Evolutionary conservation across 2,797 vertebrate genomes (phyloP), one percentile per base, ranked within the genome.

Genomic region (Sciaenops ocellatus): DNA sequence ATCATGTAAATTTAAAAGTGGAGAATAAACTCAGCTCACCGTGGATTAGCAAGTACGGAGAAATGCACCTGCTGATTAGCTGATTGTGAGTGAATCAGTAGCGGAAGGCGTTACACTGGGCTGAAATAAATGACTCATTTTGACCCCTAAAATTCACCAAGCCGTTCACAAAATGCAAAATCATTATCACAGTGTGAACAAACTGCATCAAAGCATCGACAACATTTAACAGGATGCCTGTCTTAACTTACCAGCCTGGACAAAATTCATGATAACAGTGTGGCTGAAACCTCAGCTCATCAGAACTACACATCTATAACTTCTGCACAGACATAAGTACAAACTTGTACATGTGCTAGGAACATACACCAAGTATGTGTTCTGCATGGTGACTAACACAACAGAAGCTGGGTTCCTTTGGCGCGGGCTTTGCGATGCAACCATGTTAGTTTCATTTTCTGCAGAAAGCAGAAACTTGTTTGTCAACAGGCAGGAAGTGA

Each of bases 401-500:
- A 2, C 30, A 22, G 18, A 34, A 24, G n/a, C n/a, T n/a, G 0
- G 44, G 46, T 69, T 81, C 28, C 28, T 24, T 59, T 63, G 54
- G 12, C 34, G 2, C 10, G 28, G 44, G 24, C 47, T 50, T 69
- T 42, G 54, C 46, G 66, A 42, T 51, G 55, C 26, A 59, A 73
- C 56, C 56, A 3, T 22, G 12, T 16, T 42, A 54, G 86, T 86
- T 90, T 85, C 30, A 69, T 82, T 73, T 85, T 82, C 52, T 83
- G 69, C 18, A 79, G 30, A 89, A 85, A 83, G 83, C 61, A 89
- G 86, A 78, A 85, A 80, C 60, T 24, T 62, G 34, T 47, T 20
- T 10, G 38, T 55, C 20, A 67, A 54, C 47, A 18, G 5, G n/a
- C 74, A 87, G 90, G 86, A 92, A 87, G 86, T 80, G 51, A 78